Conservation (phyloP, 2,113 vertebrate species). For the Tenebrosternarchus preto region DNA sequence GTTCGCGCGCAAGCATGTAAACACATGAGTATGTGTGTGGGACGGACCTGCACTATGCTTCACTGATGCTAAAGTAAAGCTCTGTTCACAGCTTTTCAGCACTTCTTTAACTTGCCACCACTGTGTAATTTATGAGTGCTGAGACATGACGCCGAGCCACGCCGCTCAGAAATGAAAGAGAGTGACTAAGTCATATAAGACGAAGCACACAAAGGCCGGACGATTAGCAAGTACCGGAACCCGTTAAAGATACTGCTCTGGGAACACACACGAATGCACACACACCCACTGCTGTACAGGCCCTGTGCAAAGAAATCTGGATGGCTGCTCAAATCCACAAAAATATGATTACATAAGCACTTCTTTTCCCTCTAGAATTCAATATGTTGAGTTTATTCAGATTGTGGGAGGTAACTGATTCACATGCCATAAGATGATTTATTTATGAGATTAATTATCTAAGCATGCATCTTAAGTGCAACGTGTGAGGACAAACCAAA, state of each 20-base stretch:
- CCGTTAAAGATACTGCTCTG: constrained; percentile 32
- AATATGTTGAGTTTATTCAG: not conserved
- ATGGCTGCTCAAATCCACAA: not conserved
- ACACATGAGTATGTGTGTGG: constrained; percentile 57
- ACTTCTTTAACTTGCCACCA: constrained; percentile 74
- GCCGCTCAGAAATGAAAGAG: constrained; percentile 68
- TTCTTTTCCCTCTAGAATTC: not conserved
- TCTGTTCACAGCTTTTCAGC: constrained; percentile 77
- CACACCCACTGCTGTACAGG: constrained; percentile 21
- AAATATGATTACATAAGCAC: constrained; percentile 23
- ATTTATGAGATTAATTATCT: too few species aligned
- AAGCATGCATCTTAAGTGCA: too few species aligned
- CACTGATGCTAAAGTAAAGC: constrained; percentile 77
- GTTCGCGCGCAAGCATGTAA: not conserved
- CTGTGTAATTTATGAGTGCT: constrained; percentile 75
- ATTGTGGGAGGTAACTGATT: not conserved
- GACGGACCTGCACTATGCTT: constrained; percentile 73
- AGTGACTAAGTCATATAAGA: constrained; percentile 70
- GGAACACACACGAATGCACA: constrained; percentile 54
- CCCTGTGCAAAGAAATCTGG: not conserved
- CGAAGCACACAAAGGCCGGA: constrained; percentile 72
- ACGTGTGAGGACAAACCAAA: not conserved
- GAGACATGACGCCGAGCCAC: constrained; percentile 69
- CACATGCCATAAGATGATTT: too few species aligned
- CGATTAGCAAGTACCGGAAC: constrained; percentile 69